These are phyloP conservation scores for Rhopalosiphum nymphaeae DNA, from an alignment of 2,888 invertebrate species.

Conservation along the genomic window DNA sequence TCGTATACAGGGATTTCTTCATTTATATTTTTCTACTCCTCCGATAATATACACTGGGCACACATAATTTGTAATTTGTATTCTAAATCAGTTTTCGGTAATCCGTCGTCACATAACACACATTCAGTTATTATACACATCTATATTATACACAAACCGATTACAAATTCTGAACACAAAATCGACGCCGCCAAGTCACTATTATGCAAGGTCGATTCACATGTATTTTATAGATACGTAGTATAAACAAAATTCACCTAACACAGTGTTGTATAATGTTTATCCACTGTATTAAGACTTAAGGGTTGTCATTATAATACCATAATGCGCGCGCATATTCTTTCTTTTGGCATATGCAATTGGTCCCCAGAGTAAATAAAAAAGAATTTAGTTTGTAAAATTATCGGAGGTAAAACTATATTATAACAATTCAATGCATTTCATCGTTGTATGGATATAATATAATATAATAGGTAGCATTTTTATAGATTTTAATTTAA, in stretches of 20 bases:
- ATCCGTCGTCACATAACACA: conserved; percentile 42
- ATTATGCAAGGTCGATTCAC: not conserved
- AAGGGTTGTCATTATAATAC: not conserved
- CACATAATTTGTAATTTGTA: conserved; percentile 41
- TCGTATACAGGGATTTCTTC: conserved; percentile 12
- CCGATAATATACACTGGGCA: not conserved
- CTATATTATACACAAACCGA: not conserved
- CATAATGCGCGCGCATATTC: too few species aligned
- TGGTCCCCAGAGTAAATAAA: not conserved
- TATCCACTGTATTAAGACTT: not conserved
- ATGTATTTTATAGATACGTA: not conserved
- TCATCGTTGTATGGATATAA: not conserved
- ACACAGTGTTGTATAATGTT: not conserved
- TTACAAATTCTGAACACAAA: conserved; percentile 49
- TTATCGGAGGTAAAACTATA: not conserved
- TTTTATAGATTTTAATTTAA: not conserved
- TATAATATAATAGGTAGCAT: not conserved
- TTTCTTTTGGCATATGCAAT: not conserved
- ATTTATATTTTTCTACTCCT: conserved; percentile 37
- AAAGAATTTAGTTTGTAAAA: not conserved
- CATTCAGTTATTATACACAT: conserved; percentile 8
- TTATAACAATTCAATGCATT: not conserved
- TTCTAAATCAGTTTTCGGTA: conserved; percentile 57
- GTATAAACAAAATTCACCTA: not conserved
- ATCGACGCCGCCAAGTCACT: not conserved